These are phyloP conservation scores for Coptotermes formosanus DNA, from an alignment of 1,140 invertebrate species.

Conservation along the genomic window DNA sequence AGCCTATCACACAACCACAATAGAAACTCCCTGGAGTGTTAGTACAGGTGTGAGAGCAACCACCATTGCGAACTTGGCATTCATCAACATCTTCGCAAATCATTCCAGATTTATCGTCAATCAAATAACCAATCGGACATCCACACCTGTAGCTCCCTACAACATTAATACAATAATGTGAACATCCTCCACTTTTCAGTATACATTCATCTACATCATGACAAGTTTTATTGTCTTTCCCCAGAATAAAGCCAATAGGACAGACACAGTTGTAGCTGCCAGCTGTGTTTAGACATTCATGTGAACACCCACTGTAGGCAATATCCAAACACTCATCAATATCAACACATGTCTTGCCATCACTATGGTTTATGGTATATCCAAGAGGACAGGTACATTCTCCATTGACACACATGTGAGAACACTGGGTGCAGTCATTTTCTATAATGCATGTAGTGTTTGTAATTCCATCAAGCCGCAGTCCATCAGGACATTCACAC, in stretches of 20 bases:
- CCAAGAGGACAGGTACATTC: constrained; percentile 43
- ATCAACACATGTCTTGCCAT: constrained; percentile 51
- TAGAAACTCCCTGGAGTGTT: constrained; percentile 54
- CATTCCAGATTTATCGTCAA: constrained; percentile 47
- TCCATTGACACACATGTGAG: constrained; percentile 63
- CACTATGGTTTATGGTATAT: constrained; percentile 46
- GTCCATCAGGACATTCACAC: constrained; percentile 52
- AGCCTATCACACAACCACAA: constrained; percentile 52
- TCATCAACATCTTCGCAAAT: constrained; percentile 52
- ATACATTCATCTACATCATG: constrained; percentile 55
- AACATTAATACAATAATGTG: constrained; percentile 47
- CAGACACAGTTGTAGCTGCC: constrained; percentile 59
- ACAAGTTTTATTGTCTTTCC: constrained; percentile 33
- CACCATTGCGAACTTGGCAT: constrained; percentile 53
- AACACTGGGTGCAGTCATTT: constrained; percentile 59
- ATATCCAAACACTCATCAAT: constrained; percentile 51
- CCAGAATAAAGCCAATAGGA: constrained; percentile 53
- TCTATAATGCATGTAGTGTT: constrained; percentile 54
- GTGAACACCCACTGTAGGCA: constrained; percentile 47
- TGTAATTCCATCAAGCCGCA: constrained; percentile 46
- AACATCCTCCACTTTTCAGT: constrained; percentile 49
- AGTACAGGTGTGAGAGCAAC: constrained; percentile 57
- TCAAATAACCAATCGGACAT: constrained; percentile 53
- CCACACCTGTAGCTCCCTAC: constrained; percentile 51
- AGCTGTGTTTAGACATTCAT: constrained; percentile 50